These are phyloP conservation scores for Pseudochaenichthys georgianus DNA, from an alignment of 2,797 vertebrate genomes.

Conservation along the genomic window DNA sequence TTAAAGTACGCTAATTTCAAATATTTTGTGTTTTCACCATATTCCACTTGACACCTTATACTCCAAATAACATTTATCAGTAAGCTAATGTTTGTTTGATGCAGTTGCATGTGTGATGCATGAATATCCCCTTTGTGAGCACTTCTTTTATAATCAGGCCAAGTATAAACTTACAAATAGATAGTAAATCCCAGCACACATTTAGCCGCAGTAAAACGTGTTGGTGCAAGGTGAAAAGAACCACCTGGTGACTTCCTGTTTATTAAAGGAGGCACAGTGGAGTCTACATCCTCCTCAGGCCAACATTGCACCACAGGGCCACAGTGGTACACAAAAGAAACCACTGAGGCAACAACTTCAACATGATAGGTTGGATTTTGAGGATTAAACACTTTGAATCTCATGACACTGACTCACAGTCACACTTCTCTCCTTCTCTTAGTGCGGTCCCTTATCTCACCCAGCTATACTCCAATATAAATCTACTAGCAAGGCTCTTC, in stretches of 20 bases:
- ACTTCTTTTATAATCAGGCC: background rate
- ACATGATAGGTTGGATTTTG: slow-evolving; percentile 19
- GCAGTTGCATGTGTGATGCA: background rate
- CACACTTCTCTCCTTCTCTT: slow-evolving; percentile 30
- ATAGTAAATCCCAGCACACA: background rate
- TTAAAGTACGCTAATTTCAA: background rate
- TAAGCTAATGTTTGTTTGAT: background rate
- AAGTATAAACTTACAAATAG: background rate
- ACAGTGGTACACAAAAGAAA: slow-evolving; percentile 12
- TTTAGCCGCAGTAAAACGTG: slow-evolving; percentile 22
- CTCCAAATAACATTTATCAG: background rate
- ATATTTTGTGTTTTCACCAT: background rate
- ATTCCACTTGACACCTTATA: background rate
- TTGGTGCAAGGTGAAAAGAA: slow-evolving; percentile 23
- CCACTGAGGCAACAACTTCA: slow-evolving; percentile 32
- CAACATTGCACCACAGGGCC: background rate
- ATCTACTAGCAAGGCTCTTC: slow-evolving; percentile 39
- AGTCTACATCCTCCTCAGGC: slow-evolving; percentile 22
- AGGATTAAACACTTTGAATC: slow-evolving; percentile 46
- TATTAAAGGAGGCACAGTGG: slow-evolving; percentile 24
- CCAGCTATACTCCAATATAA: slow-evolving; percentile 46
- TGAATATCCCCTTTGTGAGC: background rate
- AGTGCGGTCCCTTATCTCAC: slow-evolving; percentile 54
- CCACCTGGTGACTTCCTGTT: slow-evolving; percentile 3
- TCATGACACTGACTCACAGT: slow-evolving; percentile 28